Percentiles rank a stretch among this genome's conserved stretches.
These are phyloP conservation scores for Caenorhabditis briggsae DNA, from an alignment of 1,140 invertebrate species.

Conservation along the genomic window DNA sequence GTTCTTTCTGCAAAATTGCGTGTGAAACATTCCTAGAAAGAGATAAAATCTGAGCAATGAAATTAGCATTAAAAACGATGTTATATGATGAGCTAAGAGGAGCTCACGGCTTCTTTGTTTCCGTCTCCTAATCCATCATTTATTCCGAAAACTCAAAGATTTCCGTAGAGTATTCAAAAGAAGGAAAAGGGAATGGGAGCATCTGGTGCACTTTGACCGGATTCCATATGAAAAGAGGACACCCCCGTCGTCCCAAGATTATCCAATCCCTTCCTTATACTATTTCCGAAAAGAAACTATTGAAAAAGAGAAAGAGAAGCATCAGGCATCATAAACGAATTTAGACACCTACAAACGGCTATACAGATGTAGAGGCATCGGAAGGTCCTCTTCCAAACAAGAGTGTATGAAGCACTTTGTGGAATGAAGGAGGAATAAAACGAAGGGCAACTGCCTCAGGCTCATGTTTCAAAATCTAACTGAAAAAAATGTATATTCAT, in stretches of 20 bases:
- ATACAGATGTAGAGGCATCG: neutral
- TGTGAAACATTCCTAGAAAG: neutral
- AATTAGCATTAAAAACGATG: conserved; percentile 45
- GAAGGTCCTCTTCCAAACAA: neutral
- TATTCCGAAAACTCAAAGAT: conserved; percentile 40
- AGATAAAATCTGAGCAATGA: conserved; percentile 29
- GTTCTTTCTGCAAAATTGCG: conserved; percentile 32
- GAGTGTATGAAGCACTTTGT: conserved; percentile 51
- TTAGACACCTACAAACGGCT: conserved; percentile 50
- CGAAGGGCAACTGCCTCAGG: neutral
- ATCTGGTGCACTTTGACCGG: conserved; percentile 46
- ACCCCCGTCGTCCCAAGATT: neutral
- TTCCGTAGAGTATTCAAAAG: conserved; percentile 8
- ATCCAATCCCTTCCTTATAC: conserved; percentile 29
- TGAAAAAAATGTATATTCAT: conserved; percentile 24
- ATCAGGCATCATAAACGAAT: conserved; percentile 40
- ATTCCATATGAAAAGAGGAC: conserved; percentile 39
- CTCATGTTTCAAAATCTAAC: conserved; percentile 53
- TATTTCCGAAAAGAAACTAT: neutral
- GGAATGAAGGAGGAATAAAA: conserved; percentile 32
- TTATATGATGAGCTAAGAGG: neutral
- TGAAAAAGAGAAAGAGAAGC: conserved; percentile 4
- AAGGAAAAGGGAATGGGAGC: neutral
- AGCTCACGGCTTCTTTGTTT: conserved; percentile 43
- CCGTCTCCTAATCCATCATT: conserved; percentile 50